Evolutionary conservation across 53 echinoderm and acorn worm species (phyloP), one percentile per base, ranked within the genome.

Genomic region (Luidia sarsii): DNA sequence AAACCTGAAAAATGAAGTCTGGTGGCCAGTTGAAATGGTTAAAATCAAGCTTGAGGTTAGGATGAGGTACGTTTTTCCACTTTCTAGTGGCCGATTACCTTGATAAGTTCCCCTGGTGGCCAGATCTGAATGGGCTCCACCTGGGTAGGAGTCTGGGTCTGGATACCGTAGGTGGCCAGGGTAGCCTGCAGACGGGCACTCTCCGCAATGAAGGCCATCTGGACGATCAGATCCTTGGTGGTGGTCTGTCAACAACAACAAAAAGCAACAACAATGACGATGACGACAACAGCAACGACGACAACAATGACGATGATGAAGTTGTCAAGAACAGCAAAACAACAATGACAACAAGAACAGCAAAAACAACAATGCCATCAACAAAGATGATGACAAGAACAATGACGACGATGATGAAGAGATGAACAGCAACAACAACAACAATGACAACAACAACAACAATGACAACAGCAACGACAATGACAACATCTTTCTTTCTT

Each of bases 51-150:
- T n/a, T n/a, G n/a, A n/a, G n/a, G n/a, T n/a, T n/a, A n/a, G n/a
- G n/a, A n/a, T n/a, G n/a, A n/a, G n/a, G n/a, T n/a, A n/a, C n/a
- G n/a, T n/a, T n/a, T n/a, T n/a, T n/a, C n/a, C n/a, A n/a, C n/a
- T n/a, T n/a, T n/a, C n/a, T n/a, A n/a, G n/a, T n/a, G n/a, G n/a
- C n/a, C n/a, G n/a, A 6, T 41, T 70, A 97, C 97, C 91, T 94
- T 94, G 30, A 97, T 93, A 36, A 97, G 91, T 53, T 97, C 88
- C 35, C 68, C 55, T 6, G 91, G 99, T n/a, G 99, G 87, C 99
- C 99, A 99, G 56, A 99, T 94, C 77, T 99, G 90, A 50, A 93
- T 93, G 13, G 99, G 99, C 67, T 99, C 99, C 2, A 99, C 86
- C 81, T 99, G 94, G 23, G 93, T 91, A 0, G 99, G 99, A 5